phyloP scores from a whole-genome alignment of 2,888 invertebrate genomes.

The Zaprionus bogoriensis region DNA sequence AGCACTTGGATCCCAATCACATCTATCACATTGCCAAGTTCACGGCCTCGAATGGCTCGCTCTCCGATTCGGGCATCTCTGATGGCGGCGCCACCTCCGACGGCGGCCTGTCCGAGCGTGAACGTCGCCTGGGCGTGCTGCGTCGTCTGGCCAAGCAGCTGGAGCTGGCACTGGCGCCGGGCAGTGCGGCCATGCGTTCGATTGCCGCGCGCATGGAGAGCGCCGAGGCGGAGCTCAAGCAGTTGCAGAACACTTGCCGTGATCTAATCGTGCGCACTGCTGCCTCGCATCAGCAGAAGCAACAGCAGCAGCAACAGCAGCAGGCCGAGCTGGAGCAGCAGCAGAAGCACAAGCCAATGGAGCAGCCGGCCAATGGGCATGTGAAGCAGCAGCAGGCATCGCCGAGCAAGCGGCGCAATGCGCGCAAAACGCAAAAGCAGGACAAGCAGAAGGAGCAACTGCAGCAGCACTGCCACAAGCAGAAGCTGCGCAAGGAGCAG shows the following conservation, averaged over 20 bases:
- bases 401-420: slow-evolving; percentile 51
- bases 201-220: slow-evolving; percentile 87
- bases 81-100: slow-evolving; percentile 90
- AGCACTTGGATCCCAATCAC: slow-evolving; percentile 81
- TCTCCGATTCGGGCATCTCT: slow-evolving; percentile 89
- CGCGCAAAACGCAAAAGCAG: slow-evolving; percentile 39
- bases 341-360: slow-evolving; percentile 52
- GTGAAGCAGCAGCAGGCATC: slow-evolving; percentile 51
- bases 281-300: slow-evolving; percentile 80
- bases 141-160: slow-evolving; percentile 87
- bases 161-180: slow-evolving; percentile 87
- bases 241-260: slow-evolving; percentile 87
- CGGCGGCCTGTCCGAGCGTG: slow-evolving; percentile 87
- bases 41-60: slow-evolving; percentile 84
- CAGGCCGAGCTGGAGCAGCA: slow-evolving; percentile 84
- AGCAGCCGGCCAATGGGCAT: slow-evolving; percentile 43
- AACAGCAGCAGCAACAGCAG: slow-evolving; percentile 83
- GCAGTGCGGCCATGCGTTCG: slow-evolving; percentile 86
- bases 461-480: neutral
- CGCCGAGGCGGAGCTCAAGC: slow-evolving; percentile 87
- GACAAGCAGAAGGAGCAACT: slow-evolving; percentile 12
- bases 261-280: slow-evolving; percentile 84
- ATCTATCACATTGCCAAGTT: slow-evolving; percentile 81
- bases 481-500: slow-evolving; percentile 21
- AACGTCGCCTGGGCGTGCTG: slow-evolving; percentile 86